Percentiles rank a stretch among this genome's conserved stretches.
phyloP scores from a whole-genome alignment of 2,888 invertebrate genomes.

The Gymnosoma rotundatum region DNA sequence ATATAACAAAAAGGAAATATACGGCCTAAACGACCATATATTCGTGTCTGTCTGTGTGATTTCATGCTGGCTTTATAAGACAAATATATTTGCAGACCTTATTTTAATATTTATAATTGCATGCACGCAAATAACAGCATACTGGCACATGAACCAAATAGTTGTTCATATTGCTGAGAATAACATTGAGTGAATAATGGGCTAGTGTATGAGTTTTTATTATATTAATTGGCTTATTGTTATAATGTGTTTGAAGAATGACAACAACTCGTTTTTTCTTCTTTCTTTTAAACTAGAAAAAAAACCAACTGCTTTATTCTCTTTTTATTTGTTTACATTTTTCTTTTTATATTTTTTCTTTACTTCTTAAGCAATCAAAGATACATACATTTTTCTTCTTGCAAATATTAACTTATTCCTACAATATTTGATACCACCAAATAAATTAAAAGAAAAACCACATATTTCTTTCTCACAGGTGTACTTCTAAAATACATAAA shows the following conservation, averaged over 20 bases:
- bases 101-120: too few relatives aligned
- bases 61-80: too few relatives aligned
- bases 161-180: too few relatives aligned
- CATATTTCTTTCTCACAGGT: slow-evolving; percentile 50
- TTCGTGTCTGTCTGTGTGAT: neutral
- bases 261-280: slow-evolving; percentile 27
- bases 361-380: slow-evolving; percentile 2
- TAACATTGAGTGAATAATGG: too few relatives aligned
- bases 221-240: too few relatives aligned
- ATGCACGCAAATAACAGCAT: too few relatives aligned
- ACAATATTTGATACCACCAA: neutral
- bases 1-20: neutral
- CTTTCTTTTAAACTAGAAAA: slow-evolving; percentile 29
- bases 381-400: neutral
- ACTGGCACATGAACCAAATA: too few relatives aligned
- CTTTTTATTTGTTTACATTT: slow-evolving; percentile 6
- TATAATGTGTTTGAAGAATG: slow-evolving; percentile 3
- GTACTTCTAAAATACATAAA: slow-evolving; percentile 19
- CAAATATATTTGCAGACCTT: too few relatives aligned
- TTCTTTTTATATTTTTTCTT: slow-evolving; percentile 19
- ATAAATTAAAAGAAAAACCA: neutral
- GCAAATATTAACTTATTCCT: slow-evolving; percentile 19
- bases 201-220: too few relatives aligned
- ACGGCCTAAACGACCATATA: neutral
- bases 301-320: slow-evolving; percentile 44